These are phyloP conservation scores for Brachionus asplanchnoidis DNA, from an alignment of 1,140 invertebrate genomes.

Conservation along the genomic window DNA sequence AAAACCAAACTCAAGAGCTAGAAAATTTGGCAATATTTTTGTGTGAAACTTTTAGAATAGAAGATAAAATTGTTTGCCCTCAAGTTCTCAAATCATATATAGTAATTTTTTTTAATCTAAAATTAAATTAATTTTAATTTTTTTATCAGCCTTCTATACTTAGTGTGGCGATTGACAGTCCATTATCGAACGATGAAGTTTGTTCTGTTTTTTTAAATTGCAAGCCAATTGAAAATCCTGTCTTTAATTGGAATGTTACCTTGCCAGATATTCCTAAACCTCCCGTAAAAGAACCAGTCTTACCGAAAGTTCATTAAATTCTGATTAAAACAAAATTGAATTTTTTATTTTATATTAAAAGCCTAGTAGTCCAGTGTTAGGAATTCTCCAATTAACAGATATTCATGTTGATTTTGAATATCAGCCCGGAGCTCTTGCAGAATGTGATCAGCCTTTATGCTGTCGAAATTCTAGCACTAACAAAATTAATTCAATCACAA, in stretches of 20 bases:
- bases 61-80: slow-evolving; percentile 9
- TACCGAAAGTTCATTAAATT: neutral
- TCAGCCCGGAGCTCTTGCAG: slow-evolving; percentile 54
- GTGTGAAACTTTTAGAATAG: slow-evolving; percentile 19
- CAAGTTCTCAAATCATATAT: slow-evolving; percentile 27
- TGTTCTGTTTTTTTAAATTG: neutral
- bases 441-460: neutral
- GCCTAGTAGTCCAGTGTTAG: neutral
- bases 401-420: slow-evolving; percentile 40
- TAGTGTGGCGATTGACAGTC: neutral
- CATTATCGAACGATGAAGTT: neutral
- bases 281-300: neutral
- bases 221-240: neutral
- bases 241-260: slow-evolving; percentile 31
- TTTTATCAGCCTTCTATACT: neutral
- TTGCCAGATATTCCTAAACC: slow-evolving; percentile 28
- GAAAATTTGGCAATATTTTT: slow-evolving; percentile 6
- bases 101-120: neutral
- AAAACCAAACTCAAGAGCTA: slow-evolving; percentile 8
- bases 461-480: slow-evolving; percentile 14
- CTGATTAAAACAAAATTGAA: neutral
- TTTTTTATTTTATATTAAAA: neutral
- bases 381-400: slow-evolving; percentile 37
- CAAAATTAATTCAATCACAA: slow-evolving; percentile 45
- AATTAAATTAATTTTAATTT: neutral